A percentile compares a stretch with the other conserved stretches of the same genome.
These are phyloP conservation scores for Aspiorhynchus laticeps DNA, from an alignment of 2,113 vertebrate genomes.

Conservation along the genomic window DNA sequence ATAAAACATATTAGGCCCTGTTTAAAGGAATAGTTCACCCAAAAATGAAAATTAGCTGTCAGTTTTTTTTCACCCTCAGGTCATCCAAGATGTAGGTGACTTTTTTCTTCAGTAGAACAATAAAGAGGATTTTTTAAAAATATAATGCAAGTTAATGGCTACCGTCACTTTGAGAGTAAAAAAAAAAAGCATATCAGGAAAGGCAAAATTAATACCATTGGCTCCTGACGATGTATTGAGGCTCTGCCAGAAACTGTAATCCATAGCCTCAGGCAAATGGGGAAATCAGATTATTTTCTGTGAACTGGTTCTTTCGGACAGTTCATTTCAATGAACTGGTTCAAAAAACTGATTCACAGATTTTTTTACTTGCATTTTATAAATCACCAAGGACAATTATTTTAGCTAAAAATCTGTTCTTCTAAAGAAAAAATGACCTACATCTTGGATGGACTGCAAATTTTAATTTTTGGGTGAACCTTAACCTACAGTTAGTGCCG, in stretches of 20 bases:
- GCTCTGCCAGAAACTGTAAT: background rate
- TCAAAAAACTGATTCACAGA: too few species aligned
- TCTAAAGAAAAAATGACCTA: too few species aligned
- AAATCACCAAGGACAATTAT: background rate
- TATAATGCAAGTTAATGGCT: background rate
- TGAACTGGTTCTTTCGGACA: background rate
- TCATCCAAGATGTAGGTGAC: background rate
- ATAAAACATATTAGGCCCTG: background rate
- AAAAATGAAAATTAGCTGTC: too few species aligned
- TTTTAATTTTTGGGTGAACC: too few species aligned
- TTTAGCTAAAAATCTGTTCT: background rate
- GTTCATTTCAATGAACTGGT: too few species aligned
- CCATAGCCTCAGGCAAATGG: too few species aligned
- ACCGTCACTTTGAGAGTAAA: background rate
- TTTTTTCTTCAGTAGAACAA: background rate
- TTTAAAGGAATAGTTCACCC: too few species aligned
- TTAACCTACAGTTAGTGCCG: background rate
- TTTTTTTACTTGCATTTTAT: too few species aligned
- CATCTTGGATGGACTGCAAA: too few species aligned
- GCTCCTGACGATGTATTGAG: too few species aligned
- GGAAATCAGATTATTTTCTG: too few species aligned
- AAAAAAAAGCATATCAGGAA: background rate
- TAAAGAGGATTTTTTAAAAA: background rate
- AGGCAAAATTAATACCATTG: background rate
- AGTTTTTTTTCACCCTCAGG: too few species aligned